phyloP scores from a whole-genome alignment of 2,797 vertebrate species.

The Sebastes kiyomatsui region DNA sequence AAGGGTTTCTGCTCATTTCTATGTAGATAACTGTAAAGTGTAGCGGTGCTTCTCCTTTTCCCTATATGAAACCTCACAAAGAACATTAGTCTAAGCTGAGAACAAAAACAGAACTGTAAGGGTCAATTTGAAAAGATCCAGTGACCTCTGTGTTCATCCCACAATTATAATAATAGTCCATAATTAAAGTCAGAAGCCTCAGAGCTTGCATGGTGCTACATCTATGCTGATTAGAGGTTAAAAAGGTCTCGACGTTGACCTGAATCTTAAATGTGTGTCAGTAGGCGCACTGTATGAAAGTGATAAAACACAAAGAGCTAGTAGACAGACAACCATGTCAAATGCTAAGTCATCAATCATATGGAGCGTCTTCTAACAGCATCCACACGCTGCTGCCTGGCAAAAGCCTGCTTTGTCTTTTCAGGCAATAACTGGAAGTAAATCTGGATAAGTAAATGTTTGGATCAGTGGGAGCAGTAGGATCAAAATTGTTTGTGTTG shows the following conservation, averaged over 20 bases:
- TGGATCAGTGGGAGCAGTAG: conserved; percentile 55
- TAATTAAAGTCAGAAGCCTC: conserved; percentile 67
- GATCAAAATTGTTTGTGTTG: conserved; percentile 73
- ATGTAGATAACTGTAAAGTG: neutral
- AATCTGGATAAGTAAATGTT: conserved; percentile 73
- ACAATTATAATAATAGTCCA: conserved; percentile 64
- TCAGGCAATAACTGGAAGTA: conserved; percentile 54
- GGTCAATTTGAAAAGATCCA: conserved; percentile 54
- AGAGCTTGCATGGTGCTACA: conserved; percentile 35
- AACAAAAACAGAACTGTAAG: conserved; percentile 31
- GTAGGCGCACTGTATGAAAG: conserved; percentile 22
- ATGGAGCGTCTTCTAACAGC: conserved; percentile 34
- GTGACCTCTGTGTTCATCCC: conserved; percentile 64
- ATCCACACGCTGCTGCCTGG: conserved; percentile 1
- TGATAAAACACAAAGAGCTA: conserved; percentile 39
- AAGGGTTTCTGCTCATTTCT: neutral
- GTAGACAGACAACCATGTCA: conserved; percentile 48
- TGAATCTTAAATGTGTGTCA: conserved; percentile 60
- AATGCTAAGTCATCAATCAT: conserved; percentile 50
- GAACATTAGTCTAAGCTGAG: conserved; percentile 11
- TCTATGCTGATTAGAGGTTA: conserved; percentile 68
- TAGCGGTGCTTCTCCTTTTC: neutral
- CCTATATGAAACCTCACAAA: neutral
- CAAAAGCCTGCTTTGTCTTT: conserved; percentile 39
- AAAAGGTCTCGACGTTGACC: conserved; percentile 62